Percentiles rank a stretch among this genome's conserved stretches.
Evolutionary conservation across 2,888 invertebrate species (phyloP).

Genomic region (Hipparchia sbordonii): DNA sequence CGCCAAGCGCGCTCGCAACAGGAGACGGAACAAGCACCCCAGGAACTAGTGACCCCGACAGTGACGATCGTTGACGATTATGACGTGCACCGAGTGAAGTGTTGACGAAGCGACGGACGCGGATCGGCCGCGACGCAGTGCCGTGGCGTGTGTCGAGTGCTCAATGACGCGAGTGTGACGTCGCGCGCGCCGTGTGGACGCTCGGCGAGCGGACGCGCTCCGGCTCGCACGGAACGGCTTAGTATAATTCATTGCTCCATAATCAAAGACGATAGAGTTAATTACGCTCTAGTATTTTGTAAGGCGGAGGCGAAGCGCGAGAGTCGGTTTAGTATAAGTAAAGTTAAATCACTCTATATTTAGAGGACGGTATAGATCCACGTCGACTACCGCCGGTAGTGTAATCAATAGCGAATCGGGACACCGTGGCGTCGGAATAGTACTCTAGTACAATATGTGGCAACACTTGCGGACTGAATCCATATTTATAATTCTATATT

Average conservation of each 20-base stretch:
- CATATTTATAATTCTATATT: conserved; percentile 80
- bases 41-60: conserved; percentile 1
- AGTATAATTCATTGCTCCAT: conserved; percentile 44
- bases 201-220: conserved; percentile 7
- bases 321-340: conserved; percentile 45
- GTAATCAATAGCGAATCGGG: conserved; percentile 40
- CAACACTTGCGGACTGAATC: conserved; percentile 61
- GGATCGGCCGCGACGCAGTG: background rate
- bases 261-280: conserved; percentile 41
- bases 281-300: conserved; percentile 43
- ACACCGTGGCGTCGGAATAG: conserved; percentile 44
- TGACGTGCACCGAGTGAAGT: conserved; percentile 19
- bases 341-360: conserved; percentile 44
- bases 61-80: background rate
- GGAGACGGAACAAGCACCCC: conserved; percentile 16
- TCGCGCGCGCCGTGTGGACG: conserved; percentile 23
- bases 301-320: conserved; percentile 40
- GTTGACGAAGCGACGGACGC: too few species aligned
- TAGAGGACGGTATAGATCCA: conserved; percentile 34
- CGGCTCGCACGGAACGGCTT: conserved; percentile 28
- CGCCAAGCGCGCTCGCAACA: conserved; percentile 15
- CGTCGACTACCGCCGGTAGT: conserved; percentile 33
- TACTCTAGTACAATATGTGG: conserved; percentile 43
- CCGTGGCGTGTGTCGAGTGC: background rate
- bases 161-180: background rate